Percentiles rank a stretch among this genome's conserved stretches.
These are phyloP conservation scores for Colletes gigas DNA, from an alignment of 1,140 invertebrate species.

Conservation along the genomic window DNA sequence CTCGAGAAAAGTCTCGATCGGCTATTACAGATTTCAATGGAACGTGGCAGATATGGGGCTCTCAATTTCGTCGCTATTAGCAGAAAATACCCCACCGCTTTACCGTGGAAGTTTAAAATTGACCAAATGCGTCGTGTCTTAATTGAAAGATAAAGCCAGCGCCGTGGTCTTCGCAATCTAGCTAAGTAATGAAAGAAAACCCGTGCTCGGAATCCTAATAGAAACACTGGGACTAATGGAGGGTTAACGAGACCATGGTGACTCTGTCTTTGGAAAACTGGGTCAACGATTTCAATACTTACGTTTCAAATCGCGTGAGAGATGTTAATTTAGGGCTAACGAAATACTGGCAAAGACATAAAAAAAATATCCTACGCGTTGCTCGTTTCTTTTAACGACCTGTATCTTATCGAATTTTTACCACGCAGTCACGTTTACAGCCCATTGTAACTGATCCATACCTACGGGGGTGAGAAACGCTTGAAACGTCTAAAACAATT, in stretches of 20 bases:
- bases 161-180: slow-evolving; percentile 11
- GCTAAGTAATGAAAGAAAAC: slow-evolving; percentile 36
- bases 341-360: neutral
- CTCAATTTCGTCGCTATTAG: neutral
- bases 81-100: too few relatives aligned
- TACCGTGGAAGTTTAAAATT: neutral
- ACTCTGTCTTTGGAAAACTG: slow-evolving; percentile 9
- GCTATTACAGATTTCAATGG: neutral
- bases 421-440: too few relatives aligned
- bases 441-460: too few relatives aligned
- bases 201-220: neutral
- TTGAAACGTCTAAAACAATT: too few relatives aligned
- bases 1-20: too few relatives aligned
- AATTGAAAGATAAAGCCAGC: neutral
- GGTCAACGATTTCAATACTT: slow-evolving; percentile 23
- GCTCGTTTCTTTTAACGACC: too few relatives aligned
- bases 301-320: neutral
- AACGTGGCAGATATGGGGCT: too few relatives aligned
- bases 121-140: neutral
- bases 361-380: neutral
- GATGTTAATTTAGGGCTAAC: neutral
- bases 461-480: too few relatives aligned
- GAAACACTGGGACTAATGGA: slow-evolving; percentile 25
- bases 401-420: too few relatives aligned
- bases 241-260: neutral